phyloP scores from a whole-genome alignment of 2,113 vertebrate genomes.

The Mola mola region DNA sequence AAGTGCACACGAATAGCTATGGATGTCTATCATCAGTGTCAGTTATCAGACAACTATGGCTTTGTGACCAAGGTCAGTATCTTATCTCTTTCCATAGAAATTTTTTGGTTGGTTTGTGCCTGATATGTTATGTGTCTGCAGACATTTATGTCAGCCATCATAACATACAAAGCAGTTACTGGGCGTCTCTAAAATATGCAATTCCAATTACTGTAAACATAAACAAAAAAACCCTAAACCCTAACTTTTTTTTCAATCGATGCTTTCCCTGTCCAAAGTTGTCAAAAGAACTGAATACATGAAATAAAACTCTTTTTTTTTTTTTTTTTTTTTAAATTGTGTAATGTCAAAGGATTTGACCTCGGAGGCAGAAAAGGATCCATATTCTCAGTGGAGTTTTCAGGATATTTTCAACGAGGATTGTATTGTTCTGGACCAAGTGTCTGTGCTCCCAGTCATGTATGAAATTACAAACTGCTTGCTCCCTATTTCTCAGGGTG shows the following conservation, averaged over 20 bases:
- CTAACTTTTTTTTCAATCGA: too few relatives aligned
- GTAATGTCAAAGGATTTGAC: conserved; percentile 65
- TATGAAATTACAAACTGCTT: conserved; percentile 89
- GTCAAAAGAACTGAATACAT: background rate
- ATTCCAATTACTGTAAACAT: too few relatives aligned
- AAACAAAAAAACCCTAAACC: too few relatives aligned
- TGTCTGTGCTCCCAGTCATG: conserved; percentile 87
- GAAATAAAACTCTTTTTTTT: too few relatives aligned
- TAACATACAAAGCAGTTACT: background rate
- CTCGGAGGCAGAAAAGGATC: conserved; percentile 84
- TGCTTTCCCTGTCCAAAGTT: background rate
- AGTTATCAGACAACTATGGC: conserved; percentile 88
- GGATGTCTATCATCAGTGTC: conserved; percentile 93
- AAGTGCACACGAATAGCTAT: conserved; percentile 89
- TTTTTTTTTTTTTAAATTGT: background rate
- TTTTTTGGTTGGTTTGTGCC: conserved; percentile 1
- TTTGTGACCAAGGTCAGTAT: conserved; percentile 86
- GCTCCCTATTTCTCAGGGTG: conserved; percentile 85
- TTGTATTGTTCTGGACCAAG: conserved; percentile 90
- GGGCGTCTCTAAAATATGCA: background rate
- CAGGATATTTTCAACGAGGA: conserved; percentile 93
- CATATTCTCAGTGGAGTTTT: conserved; percentile 87
- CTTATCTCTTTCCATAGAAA: background rate
- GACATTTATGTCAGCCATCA: background rate
- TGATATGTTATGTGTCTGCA: background rate